Conservation (phyloP, 2,797 vertebrate genomes). For the Sebastes diaconus region DNA sequence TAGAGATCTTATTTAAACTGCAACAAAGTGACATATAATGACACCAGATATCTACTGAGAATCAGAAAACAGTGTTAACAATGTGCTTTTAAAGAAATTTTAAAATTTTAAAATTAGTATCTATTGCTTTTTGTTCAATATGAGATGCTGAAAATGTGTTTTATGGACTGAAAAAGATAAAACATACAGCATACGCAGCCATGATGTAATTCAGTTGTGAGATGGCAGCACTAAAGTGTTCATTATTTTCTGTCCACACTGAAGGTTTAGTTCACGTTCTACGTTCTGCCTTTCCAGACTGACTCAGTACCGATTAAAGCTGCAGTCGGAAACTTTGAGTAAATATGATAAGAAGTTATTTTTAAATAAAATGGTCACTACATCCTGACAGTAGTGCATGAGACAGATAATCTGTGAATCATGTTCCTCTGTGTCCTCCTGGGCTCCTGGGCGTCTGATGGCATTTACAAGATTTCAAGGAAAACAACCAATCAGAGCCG, state of each 20-base stretch:
- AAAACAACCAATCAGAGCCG: too few species aligned
- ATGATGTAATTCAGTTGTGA: not conserved
- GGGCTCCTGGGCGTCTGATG: too few species aligned
- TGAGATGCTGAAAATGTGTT: not conserved
- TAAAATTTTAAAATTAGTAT: not conserved
- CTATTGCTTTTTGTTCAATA: not conserved
- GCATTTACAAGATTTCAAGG: too few species aligned
- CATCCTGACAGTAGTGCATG: too few species aligned
- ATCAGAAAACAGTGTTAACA: not conserved
- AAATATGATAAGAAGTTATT: too few species aligned
- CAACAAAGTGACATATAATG: not conserved
- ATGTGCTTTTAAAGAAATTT: too few species aligned
- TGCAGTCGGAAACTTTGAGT: too few species aligned
- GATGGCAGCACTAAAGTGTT: not conserved
- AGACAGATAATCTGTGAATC: too few species aligned
- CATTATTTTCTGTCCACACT: not conserved
- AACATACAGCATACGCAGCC: not conserved
- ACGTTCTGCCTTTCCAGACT: not conserved
- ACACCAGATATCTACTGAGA: not conserved
- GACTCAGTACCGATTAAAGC: slow-evolving; percentile 36
- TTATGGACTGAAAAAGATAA: not conserved
- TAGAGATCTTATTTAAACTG: not conserved
- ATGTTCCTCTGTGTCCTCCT: too few species aligned
- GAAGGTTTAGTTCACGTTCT: not conserved
- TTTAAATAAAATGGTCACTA: too few species aligned